Conservation (phyloP, 2,797 vertebrate species). For the Heteromormyrus szaboi region DNA sequence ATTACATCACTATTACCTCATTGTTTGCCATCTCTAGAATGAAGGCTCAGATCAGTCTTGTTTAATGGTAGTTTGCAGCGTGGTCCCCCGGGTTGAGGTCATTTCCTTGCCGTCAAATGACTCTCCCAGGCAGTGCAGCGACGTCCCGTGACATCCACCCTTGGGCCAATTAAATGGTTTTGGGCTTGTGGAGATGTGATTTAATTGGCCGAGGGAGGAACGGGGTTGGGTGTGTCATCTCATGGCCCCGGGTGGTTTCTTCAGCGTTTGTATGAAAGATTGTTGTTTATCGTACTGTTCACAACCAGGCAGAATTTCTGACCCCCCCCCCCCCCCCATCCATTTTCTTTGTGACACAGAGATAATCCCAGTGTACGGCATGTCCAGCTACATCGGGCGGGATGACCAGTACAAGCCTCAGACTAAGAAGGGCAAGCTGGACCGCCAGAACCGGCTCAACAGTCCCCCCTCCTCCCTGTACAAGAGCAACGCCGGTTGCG, state of each 20-base stretch:
- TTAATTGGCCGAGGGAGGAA: background rate
- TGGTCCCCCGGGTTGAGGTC: background rate
- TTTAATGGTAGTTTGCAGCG: background rate
- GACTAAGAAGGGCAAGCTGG: constrained; percentile 88
- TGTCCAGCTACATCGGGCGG: constrained; percentile 86
- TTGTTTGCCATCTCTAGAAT: background rate
- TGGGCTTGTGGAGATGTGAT: background rate
- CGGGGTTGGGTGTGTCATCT: background rate
- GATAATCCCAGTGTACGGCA: constrained; percentile 90
- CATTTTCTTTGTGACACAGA: constrained; percentile 55
- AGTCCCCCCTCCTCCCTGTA: constrained; percentile 85
- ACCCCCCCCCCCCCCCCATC: background rate
- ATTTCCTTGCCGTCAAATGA: background rate
- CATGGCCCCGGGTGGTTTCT: background rate
- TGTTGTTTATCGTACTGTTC: background rate
- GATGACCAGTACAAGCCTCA: constrained; percentile 93
- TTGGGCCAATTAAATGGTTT: background rate
- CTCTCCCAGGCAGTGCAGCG: background rate
- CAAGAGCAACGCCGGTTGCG: constrained; percentile 71
- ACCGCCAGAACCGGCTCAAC: constrained; percentile 88
- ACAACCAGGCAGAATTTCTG: background rate
- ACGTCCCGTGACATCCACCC: background rate
- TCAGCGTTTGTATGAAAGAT: background rate
- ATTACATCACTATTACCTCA: background rate
- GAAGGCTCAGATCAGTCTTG: background rate